Percentiles rank a stretch among this genome's conserved stretches.
These are phyloP conservation scores for Micropoecilia bifurca DNA, from an alignment of 2,797 vertebrate species.

Conservation along the genomic window DNA sequence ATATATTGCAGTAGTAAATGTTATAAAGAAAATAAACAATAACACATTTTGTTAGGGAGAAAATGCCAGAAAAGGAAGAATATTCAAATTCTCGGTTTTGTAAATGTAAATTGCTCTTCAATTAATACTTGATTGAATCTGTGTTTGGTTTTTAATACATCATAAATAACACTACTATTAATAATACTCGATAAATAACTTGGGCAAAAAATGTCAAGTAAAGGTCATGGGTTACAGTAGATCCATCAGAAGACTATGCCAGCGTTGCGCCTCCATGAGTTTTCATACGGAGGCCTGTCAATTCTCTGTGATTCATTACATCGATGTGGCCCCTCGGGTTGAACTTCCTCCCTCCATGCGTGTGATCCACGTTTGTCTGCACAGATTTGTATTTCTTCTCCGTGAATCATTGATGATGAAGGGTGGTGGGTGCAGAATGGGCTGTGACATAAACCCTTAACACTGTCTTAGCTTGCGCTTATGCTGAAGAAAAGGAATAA, in stretches of 20 bases:
- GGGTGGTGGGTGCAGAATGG: constrained; percentile 1
- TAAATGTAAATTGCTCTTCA: not conserved
- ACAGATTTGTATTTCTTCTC: constrained; percentile 25
- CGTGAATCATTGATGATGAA: constrained; percentile 27
- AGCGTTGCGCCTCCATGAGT: constrained; percentile 53
- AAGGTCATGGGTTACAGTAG: constrained; percentile 41
- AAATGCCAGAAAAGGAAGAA: not conserved
- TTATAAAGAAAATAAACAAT: not conserved
- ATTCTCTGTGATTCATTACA: constrained; percentile 47
- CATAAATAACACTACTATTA: too few species aligned
- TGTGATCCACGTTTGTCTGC: constrained; percentile 39
- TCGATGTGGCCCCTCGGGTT: constrained; percentile 7
- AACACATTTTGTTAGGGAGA: not conserved
- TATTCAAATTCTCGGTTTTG: not conserved
- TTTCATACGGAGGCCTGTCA: constrained; percentile 59
- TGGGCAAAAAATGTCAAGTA: not conserved
- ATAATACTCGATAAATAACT: constrained; percentile 41
- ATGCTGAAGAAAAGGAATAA: not conserved
- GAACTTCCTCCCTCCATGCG: constrained; percentile 15
- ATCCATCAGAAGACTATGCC: constrained; percentile 40
- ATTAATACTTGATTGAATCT: not conserved
- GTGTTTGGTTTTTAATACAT: not conserved
- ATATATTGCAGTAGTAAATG: not conserved
- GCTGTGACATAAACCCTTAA: constrained; percentile 11
- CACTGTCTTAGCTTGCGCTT: constrained; percentile 5